Evolutionary conservation across 2,113 vertebrate species (phyloP).

Genomic region (Microcebus jonahi): DNA sequence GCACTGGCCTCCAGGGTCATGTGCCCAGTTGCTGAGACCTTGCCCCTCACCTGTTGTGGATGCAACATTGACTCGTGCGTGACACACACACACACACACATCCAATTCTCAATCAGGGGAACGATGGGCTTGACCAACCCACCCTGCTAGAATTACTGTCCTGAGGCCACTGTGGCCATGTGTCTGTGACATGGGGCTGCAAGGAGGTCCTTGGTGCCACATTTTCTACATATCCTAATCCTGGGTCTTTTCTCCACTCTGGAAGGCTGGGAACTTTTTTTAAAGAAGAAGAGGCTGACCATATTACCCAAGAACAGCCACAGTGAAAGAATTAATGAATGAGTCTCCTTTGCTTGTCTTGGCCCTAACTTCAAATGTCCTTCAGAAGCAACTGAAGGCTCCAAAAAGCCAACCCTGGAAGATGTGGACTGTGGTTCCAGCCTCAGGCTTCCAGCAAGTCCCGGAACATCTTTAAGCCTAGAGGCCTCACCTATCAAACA

Average conservation of each 20-base stretch:
- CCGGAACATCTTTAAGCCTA: neutral
- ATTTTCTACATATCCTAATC: neutral
- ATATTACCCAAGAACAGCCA: neutral
- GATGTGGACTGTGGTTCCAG: neutral
- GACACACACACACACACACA: neutral
- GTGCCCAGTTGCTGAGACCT: neutral
- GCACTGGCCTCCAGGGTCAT: neutral
- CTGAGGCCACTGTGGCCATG: neutral
- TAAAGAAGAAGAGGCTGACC: neutral
- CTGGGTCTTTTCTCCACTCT: neutral
- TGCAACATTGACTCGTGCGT: neutral
- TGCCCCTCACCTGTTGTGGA: neutral
- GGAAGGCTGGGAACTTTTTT: neutral
- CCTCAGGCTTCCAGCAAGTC: neutral
- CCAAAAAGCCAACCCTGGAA: neutral
- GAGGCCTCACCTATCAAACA: neutral
- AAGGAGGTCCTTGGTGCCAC: neutral
- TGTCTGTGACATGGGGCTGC: neutral
- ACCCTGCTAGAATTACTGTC: neutral
- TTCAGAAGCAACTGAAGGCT: neutral
- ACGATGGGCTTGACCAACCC: no score
- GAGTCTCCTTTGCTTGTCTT: neutral
- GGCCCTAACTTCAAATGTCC: neutral
- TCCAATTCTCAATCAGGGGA: neutral
- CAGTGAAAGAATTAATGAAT: neutral